phyloP scores from a whole-genome alignment of 2,113 vertebrate species.

The Alligator sinensis region DNA sequence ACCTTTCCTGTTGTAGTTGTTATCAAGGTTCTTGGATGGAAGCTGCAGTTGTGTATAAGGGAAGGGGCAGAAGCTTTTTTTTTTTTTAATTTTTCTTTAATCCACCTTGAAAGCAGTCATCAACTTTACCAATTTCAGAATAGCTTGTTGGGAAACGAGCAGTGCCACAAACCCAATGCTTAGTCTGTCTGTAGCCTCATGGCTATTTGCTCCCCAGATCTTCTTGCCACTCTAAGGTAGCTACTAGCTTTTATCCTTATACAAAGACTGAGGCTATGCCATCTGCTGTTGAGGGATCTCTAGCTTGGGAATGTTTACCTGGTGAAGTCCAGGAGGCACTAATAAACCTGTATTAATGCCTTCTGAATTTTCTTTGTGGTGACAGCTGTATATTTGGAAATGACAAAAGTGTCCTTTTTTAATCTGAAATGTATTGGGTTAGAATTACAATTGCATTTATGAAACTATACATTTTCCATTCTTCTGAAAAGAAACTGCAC shows the following conservation, averaged over 20 bases:
- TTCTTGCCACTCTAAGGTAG: neutral
- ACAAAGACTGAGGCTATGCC: neutral
- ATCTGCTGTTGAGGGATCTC: neutral
- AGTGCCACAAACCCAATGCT: neutral
- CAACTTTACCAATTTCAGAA: neutral
- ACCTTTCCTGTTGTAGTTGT: no score
- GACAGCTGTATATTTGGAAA: neutral
- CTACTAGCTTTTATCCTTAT: no score
- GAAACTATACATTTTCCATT: neutral
- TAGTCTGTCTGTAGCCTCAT: neutral
- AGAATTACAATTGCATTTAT: neutral
- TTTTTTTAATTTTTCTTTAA: no score
- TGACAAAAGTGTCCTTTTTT: neutral
- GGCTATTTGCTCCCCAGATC: neutral
- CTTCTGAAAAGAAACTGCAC: neutral
- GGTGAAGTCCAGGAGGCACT: neutral
- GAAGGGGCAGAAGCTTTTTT: neutral
- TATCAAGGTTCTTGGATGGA: no score
- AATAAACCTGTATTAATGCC: neutral
- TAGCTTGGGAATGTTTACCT: neutral
- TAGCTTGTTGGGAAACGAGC: neutral
- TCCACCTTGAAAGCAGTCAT: neutral
- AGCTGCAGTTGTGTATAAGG: neutral
- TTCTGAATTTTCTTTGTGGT: neutral
- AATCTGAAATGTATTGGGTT: neutral